Evolutionary conservation across 2,797 vertebrate species (phyloP), one percentile per base, ranked within the genome.

Genomic region (Melanotaenia trifasciata): DNA sequence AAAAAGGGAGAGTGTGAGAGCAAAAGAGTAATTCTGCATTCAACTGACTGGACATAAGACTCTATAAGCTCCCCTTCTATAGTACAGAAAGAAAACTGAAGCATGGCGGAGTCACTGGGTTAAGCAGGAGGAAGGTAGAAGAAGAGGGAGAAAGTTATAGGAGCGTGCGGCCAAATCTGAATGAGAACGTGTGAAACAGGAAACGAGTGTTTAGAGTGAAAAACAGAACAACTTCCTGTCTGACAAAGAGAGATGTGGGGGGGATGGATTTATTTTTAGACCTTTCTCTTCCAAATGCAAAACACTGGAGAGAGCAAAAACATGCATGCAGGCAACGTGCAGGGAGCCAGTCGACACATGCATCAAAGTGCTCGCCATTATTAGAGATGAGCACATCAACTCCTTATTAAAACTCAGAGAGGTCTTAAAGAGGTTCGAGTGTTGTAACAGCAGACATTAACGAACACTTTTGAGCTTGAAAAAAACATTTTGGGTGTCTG

Each of bases 181-280:
- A 84, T 50, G 68, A 58, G 68, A 70, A 89, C 57, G 84, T 89
- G 90, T 86, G 89, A 90, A 92, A 79, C 91, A 93, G 90, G 92
- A 93, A 91, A 87, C 51, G 1, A 80, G 77, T 86, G 84, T 90
- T 93, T 91, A 79, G 70, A 79, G 85, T 83, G 47, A 90, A 79
- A 70, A 87, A 84, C 78, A 78, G 78, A 87, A 84, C 72, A 72
- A 90, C 87, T 92, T 93, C 91, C 92, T 92, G 90, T 88, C 73
- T 7, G 14, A 63, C 61, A 66, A 8, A 71, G 9, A 43, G 58
- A 65, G 20, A 47, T 16, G 5, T 18, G 4, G 28, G 7, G 58
- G 11, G 24, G 65, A 53, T 4, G 0, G 5, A 43, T 57, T 43
- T 87, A 91, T 88, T 89, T 87, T 89, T 84, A 90, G 82, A 85